Percentiles rank a stretch among this genome's conserved stretches.
Conservation (phyloP, 2,888 invertebrate genomes). For the Automeris io region DNA sequence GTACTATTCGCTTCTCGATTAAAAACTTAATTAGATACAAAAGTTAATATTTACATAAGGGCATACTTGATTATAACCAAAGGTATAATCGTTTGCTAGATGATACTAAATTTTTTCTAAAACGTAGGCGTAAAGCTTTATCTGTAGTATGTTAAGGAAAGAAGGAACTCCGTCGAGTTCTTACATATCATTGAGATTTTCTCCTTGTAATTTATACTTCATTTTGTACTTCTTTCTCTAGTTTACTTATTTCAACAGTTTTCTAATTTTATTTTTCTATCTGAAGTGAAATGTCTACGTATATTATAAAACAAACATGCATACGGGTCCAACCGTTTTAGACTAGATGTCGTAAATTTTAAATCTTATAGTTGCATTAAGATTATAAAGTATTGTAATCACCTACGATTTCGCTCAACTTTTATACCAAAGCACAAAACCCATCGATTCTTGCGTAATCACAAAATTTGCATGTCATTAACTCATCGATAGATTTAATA, state of each 20-base stretch:
- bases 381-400: slow-evolving; percentile 65
- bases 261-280: slow-evolving; percentile 49
- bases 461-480: slow-evolving; percentile 62
- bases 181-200: slow-evolving; percentile 76
- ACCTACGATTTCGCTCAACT: slow-evolving; percentile 72
- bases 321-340: slow-evolving; percentile 75
- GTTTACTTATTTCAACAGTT: slow-evolving; percentile 51
- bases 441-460: slow-evolving; percentile 72
- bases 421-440: slow-evolving; percentile 77
- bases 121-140: slow-evolving; percentile 67
- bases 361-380: slow-evolving; percentile 72
- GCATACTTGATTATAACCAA: slow-evolving; percentile 15
- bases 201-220: slow-evolving; percentile 66
- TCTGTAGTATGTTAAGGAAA: slow-evolving; percentile 60
- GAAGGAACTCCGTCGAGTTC: slow-evolving; percentile 71
- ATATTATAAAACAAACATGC: slow-evolving; percentile 64
- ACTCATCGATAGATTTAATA: slow-evolving; percentile 69
- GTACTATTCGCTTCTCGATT: slow-evolving; percentile 29
- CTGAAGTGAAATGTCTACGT: slow-evolving; percentile 37
- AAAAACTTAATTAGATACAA: slow-evolving; percentile 8
- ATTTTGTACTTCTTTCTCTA: slow-evolving; percentile 39
- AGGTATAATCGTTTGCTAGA: slow-evolving; percentile 48
- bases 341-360: slow-evolving; percentile 67
- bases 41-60: slow-evolving; percentile 18
- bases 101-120: slow-evolving; percentile 56